These are phyloP conservation scores for Coracias cyanogaster DNA, from an alignment of 2,797 vertebrate species.

Conservation along the genomic window DNA sequence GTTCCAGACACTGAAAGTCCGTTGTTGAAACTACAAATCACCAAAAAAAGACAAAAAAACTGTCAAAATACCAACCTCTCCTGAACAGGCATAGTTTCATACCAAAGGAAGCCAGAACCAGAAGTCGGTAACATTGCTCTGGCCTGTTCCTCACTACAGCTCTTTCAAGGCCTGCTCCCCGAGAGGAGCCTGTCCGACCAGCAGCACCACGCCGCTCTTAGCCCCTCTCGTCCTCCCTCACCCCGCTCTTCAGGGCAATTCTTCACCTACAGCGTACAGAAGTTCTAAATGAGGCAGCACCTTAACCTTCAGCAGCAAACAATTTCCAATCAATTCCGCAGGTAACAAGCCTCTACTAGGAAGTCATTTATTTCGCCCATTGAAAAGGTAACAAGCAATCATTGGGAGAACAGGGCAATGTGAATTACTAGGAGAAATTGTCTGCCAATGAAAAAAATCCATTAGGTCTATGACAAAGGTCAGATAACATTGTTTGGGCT, in stretches of 20 bases:
- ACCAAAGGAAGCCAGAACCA: conserved; percentile 1
- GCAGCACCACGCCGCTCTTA: background rate
- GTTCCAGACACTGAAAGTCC: background rate
- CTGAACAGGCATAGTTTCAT: background rate
- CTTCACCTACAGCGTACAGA: background rate
- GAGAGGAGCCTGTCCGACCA: background rate
- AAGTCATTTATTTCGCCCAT: conserved; percentile 54
- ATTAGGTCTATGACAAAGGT: conserved; percentile 58
- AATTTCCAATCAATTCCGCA: conserved; percentile 52
- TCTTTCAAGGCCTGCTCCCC: background rate
- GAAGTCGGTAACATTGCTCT: background rate
- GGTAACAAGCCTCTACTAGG: conserved; percentile 38
- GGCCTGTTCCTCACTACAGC: background rate
- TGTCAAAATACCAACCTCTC: background rate
- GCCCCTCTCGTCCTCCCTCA: background rate
- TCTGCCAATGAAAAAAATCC: conserved; percentile 56
- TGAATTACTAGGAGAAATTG: conserved; percentile 52
- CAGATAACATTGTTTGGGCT: conserved; percentile 64
- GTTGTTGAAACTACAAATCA: background rate
- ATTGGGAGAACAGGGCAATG: conserved; percentile 16
- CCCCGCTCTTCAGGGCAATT: background rate
- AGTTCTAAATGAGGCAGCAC: conserved; percentile 28
- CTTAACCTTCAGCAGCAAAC: conserved; percentile 38
- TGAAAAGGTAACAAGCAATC: conserved; percentile 52
- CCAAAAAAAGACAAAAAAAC: background rate